These are phyloP conservation scores for Drosophila merina DNA, from an alignment of 2,888 invertebrate genomes.

Conservation along the genomic window DNA sequence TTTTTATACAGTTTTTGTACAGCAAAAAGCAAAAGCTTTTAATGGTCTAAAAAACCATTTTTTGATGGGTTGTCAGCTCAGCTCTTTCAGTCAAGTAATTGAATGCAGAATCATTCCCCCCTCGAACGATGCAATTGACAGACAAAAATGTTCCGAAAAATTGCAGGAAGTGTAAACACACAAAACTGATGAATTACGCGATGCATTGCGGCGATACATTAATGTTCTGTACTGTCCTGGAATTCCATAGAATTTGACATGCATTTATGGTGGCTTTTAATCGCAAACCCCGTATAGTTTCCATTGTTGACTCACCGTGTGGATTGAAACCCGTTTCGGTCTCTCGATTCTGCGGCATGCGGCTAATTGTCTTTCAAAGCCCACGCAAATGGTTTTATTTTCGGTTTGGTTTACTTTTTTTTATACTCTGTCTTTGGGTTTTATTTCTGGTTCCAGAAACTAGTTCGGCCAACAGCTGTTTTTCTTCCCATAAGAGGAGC, in stretches of 20 bases:
- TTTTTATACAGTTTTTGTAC: background rate
- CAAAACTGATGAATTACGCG: slow-evolving; percentile 25
- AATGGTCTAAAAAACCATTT: slow-evolving; percentile 63
- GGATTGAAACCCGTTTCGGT: slow-evolving; percentile 60
- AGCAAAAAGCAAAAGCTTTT: slow-evolving; percentile 55
- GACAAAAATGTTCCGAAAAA: slow-evolving; percentile 19
- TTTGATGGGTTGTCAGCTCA: slow-evolving; percentile 42
- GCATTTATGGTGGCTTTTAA: slow-evolving; percentile 25
- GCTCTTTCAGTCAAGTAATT: slow-evolving; percentile 28
- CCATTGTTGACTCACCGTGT: slow-evolving; percentile 55
- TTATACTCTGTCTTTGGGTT: background rate
- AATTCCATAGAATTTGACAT: slow-evolving; percentile 16
- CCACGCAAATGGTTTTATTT: slow-evolving; percentile 53
- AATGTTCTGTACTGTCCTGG: slow-evolving; percentile 3
- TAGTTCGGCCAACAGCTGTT: slow-evolving; percentile 35
- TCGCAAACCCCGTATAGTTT: slow-evolving; percentile 26
- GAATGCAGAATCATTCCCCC: slow-evolving; percentile 34
- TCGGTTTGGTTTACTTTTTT: slow-evolving; percentile 3
- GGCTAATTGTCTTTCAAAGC: slow-evolving; percentile 73
- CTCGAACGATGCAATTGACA: slow-evolving; percentile 31
- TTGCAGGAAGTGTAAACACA: slow-evolving; percentile 21
- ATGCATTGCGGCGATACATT: slow-evolving; percentile 5
- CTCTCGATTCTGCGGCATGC: slow-evolving; percentile 66
- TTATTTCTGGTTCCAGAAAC: slow-evolving; percentile 29
- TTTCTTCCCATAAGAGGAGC: slow-evolving; percentile 28